Conservation (phyloP, 2,888 invertebrate species). For the Agrotis exclamationis region DNA sequence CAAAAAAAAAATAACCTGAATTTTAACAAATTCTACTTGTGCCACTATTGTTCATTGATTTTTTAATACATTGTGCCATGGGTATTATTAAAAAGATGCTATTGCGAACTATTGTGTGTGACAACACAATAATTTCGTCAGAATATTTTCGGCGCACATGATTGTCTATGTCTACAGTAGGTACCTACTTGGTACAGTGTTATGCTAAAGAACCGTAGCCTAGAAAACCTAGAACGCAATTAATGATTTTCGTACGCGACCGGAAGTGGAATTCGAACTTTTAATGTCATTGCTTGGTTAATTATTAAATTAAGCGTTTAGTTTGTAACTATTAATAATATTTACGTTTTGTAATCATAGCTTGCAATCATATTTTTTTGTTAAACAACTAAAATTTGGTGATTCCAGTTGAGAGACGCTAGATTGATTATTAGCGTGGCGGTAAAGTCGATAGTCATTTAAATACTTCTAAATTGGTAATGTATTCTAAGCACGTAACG, state of each 20-base stretch:
- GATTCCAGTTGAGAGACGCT: conserved; percentile 4
- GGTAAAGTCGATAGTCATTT: conserved; percentile 63
- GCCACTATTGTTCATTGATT: neutral
- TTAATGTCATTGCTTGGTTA: conserved; percentile 9
- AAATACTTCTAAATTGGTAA: conserved; percentile 34
- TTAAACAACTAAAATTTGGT: neutral
- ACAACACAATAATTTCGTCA: conserved; percentile 35
- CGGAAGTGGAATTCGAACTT: conserved; percentile 59
- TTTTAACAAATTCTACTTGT: neutral
- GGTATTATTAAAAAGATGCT: neutral
- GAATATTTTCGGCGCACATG: conserved; percentile 6
- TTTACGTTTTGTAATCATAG: conserved; percentile 4
- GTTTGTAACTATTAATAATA: conserved; percentile 11
- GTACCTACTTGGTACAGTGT: too few relatives aligned
- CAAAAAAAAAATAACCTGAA: neutral
- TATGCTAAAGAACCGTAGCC: conserved; percentile 29
- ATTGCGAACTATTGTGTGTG: conserved; percentile 49
- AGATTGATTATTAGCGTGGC: conserved; percentile 70
- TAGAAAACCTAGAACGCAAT: conserved; percentile 59
- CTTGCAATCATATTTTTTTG: neutral
- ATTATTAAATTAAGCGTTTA: conserved; percentile 8
- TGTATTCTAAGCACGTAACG: neutral
- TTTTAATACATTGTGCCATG: neutral
- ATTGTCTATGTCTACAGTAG: neutral
- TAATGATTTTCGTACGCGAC: conserved; percentile 66